phyloP scores from a whole-genome alignment of 2,113 vertebrate species.

The Stictonetta naevosa region DNA sequence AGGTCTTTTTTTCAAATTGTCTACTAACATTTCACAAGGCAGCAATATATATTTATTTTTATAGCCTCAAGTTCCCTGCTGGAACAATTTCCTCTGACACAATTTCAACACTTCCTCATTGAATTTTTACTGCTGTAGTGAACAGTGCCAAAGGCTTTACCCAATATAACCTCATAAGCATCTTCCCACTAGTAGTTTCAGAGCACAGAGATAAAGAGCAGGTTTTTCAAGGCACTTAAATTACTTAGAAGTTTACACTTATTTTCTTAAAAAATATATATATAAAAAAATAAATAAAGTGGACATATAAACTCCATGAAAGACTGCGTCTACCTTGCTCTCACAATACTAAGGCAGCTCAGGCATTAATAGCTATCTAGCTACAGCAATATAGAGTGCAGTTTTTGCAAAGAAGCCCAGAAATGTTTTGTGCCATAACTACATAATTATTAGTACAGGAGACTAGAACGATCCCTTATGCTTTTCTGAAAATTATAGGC shows the following conservation, averaged over 20 bases:
- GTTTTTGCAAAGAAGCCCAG: background rate
- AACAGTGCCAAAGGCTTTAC: slow-evolving; percentile 43
- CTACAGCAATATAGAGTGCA: background rate
- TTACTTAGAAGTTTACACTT: background rate
- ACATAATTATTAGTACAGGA: background rate
- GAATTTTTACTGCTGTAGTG: slow-evolving; percentile 26
- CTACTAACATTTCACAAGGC: slow-evolving; percentile 18
- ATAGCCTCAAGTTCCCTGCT: background rate
- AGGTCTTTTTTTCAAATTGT: background rate
- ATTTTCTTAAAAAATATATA: background rate
- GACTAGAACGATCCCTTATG: background rate
- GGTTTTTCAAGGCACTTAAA: background rate
- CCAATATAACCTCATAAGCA: slow-evolving; percentile 5
- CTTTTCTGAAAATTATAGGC: background rate
- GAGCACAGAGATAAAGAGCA: background rate
- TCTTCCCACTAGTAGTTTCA: slow-evolving; percentile 11
- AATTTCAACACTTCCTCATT: slow-evolving; percentile 51
- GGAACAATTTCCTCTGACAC: slow-evolving; percentile 48
- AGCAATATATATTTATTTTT: slow-evolving; percentile 35
- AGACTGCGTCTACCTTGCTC: background rate
- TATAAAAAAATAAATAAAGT: background rate
- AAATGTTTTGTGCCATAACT: background rate
- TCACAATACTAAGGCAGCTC: background rate
- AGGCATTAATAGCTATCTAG: background rate
- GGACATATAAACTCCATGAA: background rate